Evolutionary conservation across 1,140 invertebrate genomes (phyloP), one percentile per base, ranked within the genome.

Genomic region (Berghia stephanieae): DNA sequence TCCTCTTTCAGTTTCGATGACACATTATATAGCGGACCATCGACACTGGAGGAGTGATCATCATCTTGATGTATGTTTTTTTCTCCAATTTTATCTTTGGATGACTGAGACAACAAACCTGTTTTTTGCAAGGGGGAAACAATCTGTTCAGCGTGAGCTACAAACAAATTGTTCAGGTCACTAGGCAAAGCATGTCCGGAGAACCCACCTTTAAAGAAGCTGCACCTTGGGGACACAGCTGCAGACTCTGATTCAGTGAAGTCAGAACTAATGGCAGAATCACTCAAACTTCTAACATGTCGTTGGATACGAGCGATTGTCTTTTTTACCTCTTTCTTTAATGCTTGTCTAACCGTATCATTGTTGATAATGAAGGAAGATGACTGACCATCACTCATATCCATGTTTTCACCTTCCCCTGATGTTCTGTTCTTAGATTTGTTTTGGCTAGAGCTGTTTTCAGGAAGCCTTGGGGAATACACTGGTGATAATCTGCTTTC

Each of bases 181-280:
- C n/a, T n/a, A n/a, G n/a, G n/a, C n/a, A n/a, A n/a, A n/a, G n/a
- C n/a, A n/a, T n/a, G n/a, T n/a, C n/a, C n/a, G n/a, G n/a, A n/a
- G n/a, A n/a, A n/a, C n/a, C n/a, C n/a, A n/a, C n/a, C n/a, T n/a
- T n/a, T n/a, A 38, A 44, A 46, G 10, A 75, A 60, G 77, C 81
- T 82, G n/a, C 75, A 77, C 57, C 81, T 63, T n/a, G 85, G 84
- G 3, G 85, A 86, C 13, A 79, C 60, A 57, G 82, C 79, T 27
- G 78, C 79, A 36, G 85, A 84, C 27, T 88, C 86, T 36, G 80
- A 80, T 78, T 88, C 86, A 18, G 86, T 88, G 24, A 40, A 70
- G 73, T 88, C 86, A n/a, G 86, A 88, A 78, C 86, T 87, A 43
- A 88, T 88, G 6, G 86, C 86, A 6, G 86, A 88, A 67, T 88